Conservation (phyloP, 2,888 invertebrate genomes). For the Orthosia gracilis region DNA sequence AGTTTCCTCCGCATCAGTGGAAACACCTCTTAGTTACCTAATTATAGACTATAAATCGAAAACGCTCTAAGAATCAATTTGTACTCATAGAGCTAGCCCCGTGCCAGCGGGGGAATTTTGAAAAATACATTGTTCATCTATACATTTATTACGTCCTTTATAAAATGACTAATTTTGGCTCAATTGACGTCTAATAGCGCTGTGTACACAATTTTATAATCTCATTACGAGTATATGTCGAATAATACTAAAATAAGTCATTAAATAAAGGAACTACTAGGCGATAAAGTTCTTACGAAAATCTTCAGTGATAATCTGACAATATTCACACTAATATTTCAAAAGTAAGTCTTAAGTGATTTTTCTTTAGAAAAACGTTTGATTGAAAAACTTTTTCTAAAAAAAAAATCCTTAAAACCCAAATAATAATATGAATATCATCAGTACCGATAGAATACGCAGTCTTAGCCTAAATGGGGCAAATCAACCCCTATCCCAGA, state of each 20-base stretch:
- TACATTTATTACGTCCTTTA: constrained; percentile 11
- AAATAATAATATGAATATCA: constrained; percentile 15
- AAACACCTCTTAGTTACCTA: constrained; percentile 5
- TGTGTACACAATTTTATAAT: background rate
- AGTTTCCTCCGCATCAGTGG: background rate
- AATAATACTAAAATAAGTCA: constrained; percentile 26
- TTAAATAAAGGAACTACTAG: constrained; percentile 3
- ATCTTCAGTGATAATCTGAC: constrained; percentile 5
- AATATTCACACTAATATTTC: constrained; percentile 17
- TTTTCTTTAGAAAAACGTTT: background rate
- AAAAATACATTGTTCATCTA: constrained; percentile 30
- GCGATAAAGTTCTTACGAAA: constrained; percentile 23
- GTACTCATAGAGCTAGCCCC: constrained; percentile 47
- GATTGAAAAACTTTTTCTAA: background rate
- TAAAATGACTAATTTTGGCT: constrained; percentile 9
- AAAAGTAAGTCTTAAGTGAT: background rate
- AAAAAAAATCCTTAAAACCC: too few relatives aligned
- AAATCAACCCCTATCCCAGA: constrained; percentile 36
- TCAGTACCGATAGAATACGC: constrained; percentile 13
- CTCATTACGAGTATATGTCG: background rate
- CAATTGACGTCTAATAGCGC: background rate
- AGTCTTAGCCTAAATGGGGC: constrained; percentile 38
- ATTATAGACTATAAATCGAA: constrained; percentile 31
- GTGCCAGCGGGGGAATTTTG: constrained; percentile 58
- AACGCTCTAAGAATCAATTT: constrained; percentile 41